A percentile compares a stretch with the other conserved stretches of the same genome.
Conservation (phyloP, 2,888 invertebrate species). For the Macropis europaea region DNA sequence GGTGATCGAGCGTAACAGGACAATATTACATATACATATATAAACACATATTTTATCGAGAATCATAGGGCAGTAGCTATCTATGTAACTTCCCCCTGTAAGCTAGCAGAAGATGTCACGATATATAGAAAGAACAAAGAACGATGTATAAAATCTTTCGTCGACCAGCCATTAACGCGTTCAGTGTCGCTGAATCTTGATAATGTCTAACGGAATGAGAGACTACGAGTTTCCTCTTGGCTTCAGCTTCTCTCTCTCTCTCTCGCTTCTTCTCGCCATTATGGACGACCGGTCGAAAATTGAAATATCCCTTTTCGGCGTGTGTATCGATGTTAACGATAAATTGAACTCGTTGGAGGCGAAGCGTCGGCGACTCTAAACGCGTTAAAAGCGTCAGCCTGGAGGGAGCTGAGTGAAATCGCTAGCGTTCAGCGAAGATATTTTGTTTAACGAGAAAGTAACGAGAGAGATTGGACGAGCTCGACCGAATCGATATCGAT, state of each 20-base stretch:
- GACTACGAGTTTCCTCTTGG: no score
- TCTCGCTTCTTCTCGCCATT: background rate
- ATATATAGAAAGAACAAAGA: background rate
- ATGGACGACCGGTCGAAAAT: no score
- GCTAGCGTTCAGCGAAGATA: conserved; percentile 45
- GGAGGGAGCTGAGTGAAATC: conserved; percentile 30
- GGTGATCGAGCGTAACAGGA: conserved; percentile 71
- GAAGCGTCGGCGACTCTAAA: background rate
- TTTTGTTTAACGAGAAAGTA: conserved; percentile 50
- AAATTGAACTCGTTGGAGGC: background rate
- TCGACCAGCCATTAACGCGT: conserved; percentile 13
- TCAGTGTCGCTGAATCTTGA: conserved; percentile 19
- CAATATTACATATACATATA: conserved; percentile 69
- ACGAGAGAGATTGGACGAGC: background rate
- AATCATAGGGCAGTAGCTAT: conserved; percentile 40
- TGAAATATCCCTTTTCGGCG: no score
- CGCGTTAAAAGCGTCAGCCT: conserved; percentile 12
- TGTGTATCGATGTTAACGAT: background rate
- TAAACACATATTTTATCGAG: conserved; percentile 45
- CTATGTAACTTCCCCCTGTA: conserved; percentile 40
- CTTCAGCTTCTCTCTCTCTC: background rate
- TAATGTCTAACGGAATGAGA: no score
- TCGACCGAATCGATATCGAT: conserved; percentile 22
- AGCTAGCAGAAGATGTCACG: conserved; percentile 31
- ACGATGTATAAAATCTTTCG: conserved; percentile 12